These are phyloP conservation scores for Psococerastis gibbosa DNA, from an alignment of 2,888 invertebrate species.

Conservation along the genomic window DNA sequence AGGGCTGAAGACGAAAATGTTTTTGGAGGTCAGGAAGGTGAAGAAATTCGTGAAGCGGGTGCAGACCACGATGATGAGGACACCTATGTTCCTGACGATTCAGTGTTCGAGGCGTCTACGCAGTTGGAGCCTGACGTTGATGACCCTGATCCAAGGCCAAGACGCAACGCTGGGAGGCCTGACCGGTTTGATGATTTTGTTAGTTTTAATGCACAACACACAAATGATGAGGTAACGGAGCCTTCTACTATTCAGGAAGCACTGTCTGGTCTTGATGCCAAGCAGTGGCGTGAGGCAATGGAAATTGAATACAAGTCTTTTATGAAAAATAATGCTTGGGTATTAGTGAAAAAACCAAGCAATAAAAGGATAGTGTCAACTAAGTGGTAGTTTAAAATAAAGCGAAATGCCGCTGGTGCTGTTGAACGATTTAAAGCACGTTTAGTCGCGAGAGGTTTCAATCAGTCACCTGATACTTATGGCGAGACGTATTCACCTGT, in stretches of 20 bases:
- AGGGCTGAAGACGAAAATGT: too few species aligned
- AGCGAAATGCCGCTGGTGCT: not conserved
- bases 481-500: constrained; percentile 1
- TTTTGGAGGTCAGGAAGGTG: too few species aligned
- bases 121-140: too few species aligned
- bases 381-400: constrained; percentile 1
- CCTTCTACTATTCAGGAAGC: not conserved
- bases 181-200: too few species aligned
- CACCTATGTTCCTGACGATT: too few species aligned
- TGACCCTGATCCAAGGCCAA: too few species aligned
- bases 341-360: not conserved
- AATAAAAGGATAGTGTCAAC: not conserved
- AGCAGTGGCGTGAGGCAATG: constrained; percentile 6
- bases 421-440: not conserved
- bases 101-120: too few species aligned
- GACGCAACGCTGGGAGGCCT: too few species aligned
- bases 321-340: not conserved
- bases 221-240: not conserved
- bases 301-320: not conserved
- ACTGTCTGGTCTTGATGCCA: not conserved
- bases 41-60: too few species aligned
- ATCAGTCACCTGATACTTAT: not conserved
- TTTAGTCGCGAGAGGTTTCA: constrained; percentile 1
- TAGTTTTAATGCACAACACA: too few species aligned
- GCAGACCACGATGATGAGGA: too few species aligned